Evolutionary conservation across 2,113 vertebrate species (phyloP), one percentile per base, ranked within the genome.

Genomic region (Tauraco erythrolophus): DNA sequence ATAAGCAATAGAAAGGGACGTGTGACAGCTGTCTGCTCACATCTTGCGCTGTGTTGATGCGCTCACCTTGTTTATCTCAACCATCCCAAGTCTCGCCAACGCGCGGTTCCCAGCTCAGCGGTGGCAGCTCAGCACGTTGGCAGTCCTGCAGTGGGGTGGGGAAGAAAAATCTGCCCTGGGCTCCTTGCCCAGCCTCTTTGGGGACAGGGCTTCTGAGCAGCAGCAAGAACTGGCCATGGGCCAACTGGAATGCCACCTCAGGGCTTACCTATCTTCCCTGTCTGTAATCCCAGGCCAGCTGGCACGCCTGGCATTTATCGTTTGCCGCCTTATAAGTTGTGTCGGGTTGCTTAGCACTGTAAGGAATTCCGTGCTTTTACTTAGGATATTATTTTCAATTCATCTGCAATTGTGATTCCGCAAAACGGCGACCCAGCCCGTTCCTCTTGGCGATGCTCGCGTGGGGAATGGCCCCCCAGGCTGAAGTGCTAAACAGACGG

Each of bases 11-110:
- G 51, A 19, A 25, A 16, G 62, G 23, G 60, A 21, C 0, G 5
- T 2, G 27, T 23, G 58, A 5, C 28, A 17, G 43, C 69, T 19
- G 19, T 22, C 62, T 39, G 30, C 37, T n/a, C 12, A 43, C 41
- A 5, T 35, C 56, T 33, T 5, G 1, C 0, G 2, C 41, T 7
- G 23, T 7, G 16, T 3, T 11, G 57, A 9, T 46, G 39, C 15
- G 4, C 25, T 64, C 58, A 18, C 6, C 37, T 2, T 8, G 24
- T n/a, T 65, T 19, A 19, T 7, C 75, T 19, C 5, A 2, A 1
- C 23, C 50, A 5, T 11, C 53, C 54, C 4, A 1, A 5, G 58
- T 17, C 70, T 46, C 37, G 2, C 10, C 37, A 2, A 2, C 0
- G 30, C 28, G 48, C 22, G 4, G 22, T 1, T 37, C 53, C 69